Evolutionary conservation across 2,113 vertebrate species (phyloP).

Genomic region (Propithecus coquereli): DNA sequence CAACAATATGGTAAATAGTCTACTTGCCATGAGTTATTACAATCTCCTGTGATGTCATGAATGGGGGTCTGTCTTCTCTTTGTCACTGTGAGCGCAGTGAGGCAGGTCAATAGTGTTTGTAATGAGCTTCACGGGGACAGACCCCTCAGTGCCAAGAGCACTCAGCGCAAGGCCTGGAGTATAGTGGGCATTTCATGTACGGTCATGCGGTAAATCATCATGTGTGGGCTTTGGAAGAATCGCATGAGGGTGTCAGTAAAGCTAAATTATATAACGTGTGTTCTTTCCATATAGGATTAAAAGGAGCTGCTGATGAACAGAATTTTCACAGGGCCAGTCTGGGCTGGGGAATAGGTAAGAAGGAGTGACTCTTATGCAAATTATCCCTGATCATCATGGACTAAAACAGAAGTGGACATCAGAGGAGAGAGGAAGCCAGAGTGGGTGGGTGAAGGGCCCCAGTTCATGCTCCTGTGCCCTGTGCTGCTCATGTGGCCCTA

Average conservation of each 20-base stretch:
- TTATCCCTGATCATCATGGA: neutral
- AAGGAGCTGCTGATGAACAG: neutral
- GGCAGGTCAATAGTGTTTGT: neutral
- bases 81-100: no score
- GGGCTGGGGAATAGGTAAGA: neutral
- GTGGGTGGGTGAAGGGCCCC: rapidly evolving
- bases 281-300: neutral
- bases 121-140: neutral
- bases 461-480: neutral
- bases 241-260: neutral
- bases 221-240: neutral
- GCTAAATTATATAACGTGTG: neutral
- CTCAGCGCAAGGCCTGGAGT: neutral
- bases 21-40: no score
- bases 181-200: neutral
- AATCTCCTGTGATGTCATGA: no score
- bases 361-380: neutral
- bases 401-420: no score
- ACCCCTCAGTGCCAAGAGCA: neutral
- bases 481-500: neutral
- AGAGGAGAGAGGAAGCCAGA: neutral
- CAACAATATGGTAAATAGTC: no score
- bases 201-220: neutral
- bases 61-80: no score
- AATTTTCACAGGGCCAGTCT: neutral